Evolutionary conservation across 1,140 invertebrate species (phyloP), one percentile per base, ranked within the genome.

Genomic region (Drosophila varians): DNA sequence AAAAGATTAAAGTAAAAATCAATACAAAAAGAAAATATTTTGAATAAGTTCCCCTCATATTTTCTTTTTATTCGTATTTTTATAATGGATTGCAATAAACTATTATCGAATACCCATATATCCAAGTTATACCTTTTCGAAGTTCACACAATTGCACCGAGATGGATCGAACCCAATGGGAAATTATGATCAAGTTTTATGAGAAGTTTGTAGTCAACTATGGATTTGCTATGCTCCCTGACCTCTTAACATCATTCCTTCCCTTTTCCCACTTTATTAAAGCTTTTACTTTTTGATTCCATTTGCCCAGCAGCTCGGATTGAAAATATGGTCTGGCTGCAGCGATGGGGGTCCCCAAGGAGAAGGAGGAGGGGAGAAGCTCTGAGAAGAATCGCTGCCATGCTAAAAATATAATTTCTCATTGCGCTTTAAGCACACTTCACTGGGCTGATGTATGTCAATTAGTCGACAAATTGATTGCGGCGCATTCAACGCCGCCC

Each of bases 391-490:
- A 42, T 9, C 56, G 19, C 12, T 64, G 53, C 6, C 65, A 45
- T 34, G 62, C 79, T 84, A 71, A 70, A 79, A 84, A 77, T 74
- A 78, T 61, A 57, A 74, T 56, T 79, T 60, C 66, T 73, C 66
- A 80, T 80, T 74, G 79, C 71, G 51, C 58, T 62, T 84, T 66
- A 83, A 83, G 78, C 55, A 72, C 73, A 68, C 74, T 77, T 57
- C 57, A 71, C 40, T 73, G 56, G 21, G 19, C 73, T 71, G 53
- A 84, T 84, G 76, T 87, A 80, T 84, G 82, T 76, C 80, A 84
- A 84, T 84, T 84, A 87, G 80, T 86, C 56, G 72, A 66, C 79
- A 83, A 84, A 83, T 83, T 78, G 79, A 86, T 56, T 84, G 79
- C 60, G 52, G 25, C 52, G 47, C 70, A 71, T 72, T 72, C 68